phyloP scores from a whole-genome alignment of 1,140 invertebrate genomes.

The Melanaphis sacchari region DNA sequence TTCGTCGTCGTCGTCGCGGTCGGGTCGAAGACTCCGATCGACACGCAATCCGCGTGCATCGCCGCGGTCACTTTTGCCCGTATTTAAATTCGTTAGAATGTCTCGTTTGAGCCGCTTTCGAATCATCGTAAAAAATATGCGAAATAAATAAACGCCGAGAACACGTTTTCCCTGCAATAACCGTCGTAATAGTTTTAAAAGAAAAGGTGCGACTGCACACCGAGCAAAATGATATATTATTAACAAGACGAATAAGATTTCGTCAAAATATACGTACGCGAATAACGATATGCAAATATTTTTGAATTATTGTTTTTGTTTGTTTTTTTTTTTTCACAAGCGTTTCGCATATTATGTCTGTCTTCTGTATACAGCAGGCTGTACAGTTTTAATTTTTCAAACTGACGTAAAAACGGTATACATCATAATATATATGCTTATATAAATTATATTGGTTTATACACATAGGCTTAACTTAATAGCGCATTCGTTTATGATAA shows the following conservation, averaged over 20 bases:
- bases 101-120: neutral
- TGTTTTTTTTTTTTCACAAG: too few relatives aligned
- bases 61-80: too few relatives aligned
- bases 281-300: neutral
- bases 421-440: too few relatives aligned
- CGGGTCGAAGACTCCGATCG: too few relatives aligned
- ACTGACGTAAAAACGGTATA: neutral
- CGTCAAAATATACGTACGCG: neutral
- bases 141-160: too few relatives aligned
- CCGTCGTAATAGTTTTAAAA: too few relatives aligned
- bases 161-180: too few relatives aligned
- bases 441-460: neutral
- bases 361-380: neutral
- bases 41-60: neutral
- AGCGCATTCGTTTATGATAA: neutral
- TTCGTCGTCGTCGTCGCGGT: too few relatives aligned
- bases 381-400: neutral
- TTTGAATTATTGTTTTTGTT: neutral
- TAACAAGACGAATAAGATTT: neutral
- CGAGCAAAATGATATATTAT: neutral
- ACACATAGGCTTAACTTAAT: neutral
- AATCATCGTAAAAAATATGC: too few relatives aligned
- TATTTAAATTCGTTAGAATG: too few relatives aligned
- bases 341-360: neutral
- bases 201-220: neutral